Conservation (phyloP, 2,797 vertebrate species). For the Pteropus rufus region DNA sequence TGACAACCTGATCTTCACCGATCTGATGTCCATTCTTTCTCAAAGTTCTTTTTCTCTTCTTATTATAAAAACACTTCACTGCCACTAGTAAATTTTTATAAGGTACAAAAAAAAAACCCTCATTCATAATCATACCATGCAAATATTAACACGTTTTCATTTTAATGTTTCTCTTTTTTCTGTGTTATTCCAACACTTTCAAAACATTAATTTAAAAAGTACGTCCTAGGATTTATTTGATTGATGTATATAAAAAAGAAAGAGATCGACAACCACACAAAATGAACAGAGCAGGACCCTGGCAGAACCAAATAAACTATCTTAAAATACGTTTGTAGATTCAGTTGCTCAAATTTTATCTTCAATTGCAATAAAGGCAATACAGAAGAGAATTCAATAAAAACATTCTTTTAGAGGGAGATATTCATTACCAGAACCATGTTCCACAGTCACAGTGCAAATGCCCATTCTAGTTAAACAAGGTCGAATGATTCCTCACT, state of each 20-base stretch:
- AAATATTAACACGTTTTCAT: not conserved
- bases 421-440: slow-evolving; percentile 60
- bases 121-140: not conserved
- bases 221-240: not conserved
- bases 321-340: not conserved
- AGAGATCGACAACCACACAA: not conserved
- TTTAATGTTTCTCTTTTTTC: not conserved
- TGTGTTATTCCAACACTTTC: not conserved
- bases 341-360: slow-evolving; percentile 59
- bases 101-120: not conserved
- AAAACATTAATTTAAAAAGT: not conserved
- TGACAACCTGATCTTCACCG: slow-evolving; percentile 33
- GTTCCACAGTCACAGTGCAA: not conserved
- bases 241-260: not conserved
- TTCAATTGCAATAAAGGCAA: slow-evolving; percentile 51
- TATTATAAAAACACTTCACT: not conserved
- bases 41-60: not conserved
- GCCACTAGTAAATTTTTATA: not conserved
- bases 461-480: slow-evolving; percentile 56
- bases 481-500: slow-evolving; percentile 24
- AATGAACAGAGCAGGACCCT: not conserved
- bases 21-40: slow-evolving; percentile 28
- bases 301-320: not conserved
- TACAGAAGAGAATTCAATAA: slow-evolving; percentile 47
- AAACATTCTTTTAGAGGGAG: slow-evolving; percentile 59